These are phyloP conservation scores for Aptenodytes forsteri DNA, from an alignment of 2,113 vertebrate genomes.

Conservation along the genomic window DNA sequence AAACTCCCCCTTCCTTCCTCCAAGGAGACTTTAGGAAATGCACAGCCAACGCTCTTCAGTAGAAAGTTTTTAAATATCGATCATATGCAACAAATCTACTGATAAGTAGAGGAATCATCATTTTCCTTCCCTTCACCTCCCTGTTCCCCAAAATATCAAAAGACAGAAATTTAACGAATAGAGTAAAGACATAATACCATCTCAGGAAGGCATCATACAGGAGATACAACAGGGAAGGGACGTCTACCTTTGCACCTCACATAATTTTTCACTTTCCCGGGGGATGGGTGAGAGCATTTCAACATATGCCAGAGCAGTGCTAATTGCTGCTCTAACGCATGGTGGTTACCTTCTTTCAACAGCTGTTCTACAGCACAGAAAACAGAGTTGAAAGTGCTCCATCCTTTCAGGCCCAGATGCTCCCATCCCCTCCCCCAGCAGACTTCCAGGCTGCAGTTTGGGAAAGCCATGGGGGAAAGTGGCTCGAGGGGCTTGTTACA, in stretches of 20 bases:
- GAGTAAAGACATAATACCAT: neutral
- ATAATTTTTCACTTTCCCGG: neutral
- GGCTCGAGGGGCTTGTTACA: neutral
- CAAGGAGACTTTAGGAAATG: neutral
- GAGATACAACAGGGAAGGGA: neutral
- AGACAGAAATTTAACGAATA: neutral
- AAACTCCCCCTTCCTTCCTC: neutral
- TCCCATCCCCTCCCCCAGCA: constrained; percentile 9
- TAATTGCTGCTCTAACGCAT: neutral
- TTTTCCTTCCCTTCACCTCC: neutral
- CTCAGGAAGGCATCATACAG: neutral
- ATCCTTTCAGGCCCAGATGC: constrained; percentile 31
- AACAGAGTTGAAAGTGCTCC: constrained; percentile 34
- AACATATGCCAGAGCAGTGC: neutral
- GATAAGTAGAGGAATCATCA: neutral
- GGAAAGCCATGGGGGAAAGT: neutral
- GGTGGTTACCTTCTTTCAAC: constrained; percentile 32
- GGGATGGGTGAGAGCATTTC: neutral
- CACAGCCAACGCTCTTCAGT: neutral
- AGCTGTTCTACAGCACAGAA: constrained; percentile 33
- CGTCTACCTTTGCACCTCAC: neutral
- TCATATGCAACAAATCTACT: neutral
- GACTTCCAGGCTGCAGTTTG: neutral
- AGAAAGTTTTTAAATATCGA: neutral
- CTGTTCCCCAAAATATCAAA: neutral